Percentiles rank a stretch among this genome's conserved stretches.
Evolutionary conservation across 2,797 vertebrate species (phyloP).

Genomic region (Tachyglossus aculeatus): DNA sequence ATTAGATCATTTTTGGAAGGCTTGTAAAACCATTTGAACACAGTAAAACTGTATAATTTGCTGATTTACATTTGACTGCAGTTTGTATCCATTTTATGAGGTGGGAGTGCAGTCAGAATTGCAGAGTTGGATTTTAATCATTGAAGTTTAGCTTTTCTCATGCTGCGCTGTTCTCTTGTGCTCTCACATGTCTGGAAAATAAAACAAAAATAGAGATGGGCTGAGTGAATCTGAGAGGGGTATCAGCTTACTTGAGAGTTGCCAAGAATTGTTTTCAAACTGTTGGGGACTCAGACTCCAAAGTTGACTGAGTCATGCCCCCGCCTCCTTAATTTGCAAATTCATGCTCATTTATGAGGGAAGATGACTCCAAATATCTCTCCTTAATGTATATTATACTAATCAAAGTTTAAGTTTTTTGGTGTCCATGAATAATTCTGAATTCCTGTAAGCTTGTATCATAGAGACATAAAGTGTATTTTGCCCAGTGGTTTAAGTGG

Average conservation of each 20-base stretch:
- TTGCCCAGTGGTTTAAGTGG: no score
- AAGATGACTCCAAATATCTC: no score
- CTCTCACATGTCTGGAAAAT: not conserved
- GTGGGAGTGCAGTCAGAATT: not conserved
- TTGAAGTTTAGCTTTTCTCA: not conserved
- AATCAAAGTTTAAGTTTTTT: not conserved
- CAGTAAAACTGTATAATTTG: not conserved
- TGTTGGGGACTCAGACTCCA: not conserved
- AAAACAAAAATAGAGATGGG: not conserved
- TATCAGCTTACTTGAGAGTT: not conserved
- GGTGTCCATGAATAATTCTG: not conserved
- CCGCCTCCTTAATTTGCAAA: not conserved
- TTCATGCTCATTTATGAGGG: not conserved
- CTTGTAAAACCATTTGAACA: not conserved
- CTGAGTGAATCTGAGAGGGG: not conserved
- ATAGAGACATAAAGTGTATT: no score
- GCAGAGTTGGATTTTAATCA: constrained; percentile 14
- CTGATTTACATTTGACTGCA: not conserved
- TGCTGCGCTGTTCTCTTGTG: not conserved
- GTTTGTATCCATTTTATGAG: constrained; percentile 9
- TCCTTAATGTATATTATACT: not conserved
- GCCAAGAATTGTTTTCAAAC: not conserved
- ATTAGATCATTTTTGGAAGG: not conserved
- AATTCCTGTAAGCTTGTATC: no score
- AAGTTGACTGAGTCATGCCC: not conserved